These are phyloP conservation scores for Hassar affinis DNA, from an alignment of 2,113 vertebrate species.

Conservation along the genomic window DNA sequence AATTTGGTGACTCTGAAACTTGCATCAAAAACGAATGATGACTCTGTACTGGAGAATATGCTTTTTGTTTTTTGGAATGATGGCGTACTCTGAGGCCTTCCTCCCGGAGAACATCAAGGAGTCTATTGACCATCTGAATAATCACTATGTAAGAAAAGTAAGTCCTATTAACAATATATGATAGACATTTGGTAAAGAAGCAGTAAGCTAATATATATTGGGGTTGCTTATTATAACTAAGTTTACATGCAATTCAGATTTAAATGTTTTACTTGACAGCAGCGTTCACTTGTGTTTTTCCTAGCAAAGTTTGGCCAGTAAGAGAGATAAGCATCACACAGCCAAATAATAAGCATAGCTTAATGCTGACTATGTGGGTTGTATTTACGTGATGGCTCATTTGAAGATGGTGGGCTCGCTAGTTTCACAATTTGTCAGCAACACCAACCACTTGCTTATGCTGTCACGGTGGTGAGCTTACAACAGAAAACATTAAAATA, in stretches of 20 bases:
- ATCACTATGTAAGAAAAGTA: slow-evolving; percentile 39
- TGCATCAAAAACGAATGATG: slow-evolving; percentile 12
- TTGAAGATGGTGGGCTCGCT: background rate
- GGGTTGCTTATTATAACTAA: background rate
- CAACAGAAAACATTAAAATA: background rate
- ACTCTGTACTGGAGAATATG: slow-evolving; percentile 28
- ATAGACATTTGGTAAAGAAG: background rate
- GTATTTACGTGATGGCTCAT: background rate
- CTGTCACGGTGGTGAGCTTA: background rate
- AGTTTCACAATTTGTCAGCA: slow-evolving; percentile 26
- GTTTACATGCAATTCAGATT: background rate
- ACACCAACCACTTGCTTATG: background rate
- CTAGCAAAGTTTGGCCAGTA: background rate
- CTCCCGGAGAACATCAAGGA: slow-evolving; percentile 24
- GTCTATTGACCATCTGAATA: slow-evolving; percentile 31
- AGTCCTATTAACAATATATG: background rate
- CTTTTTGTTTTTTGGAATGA: slow-evolving; percentile 28
- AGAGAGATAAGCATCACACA: background rate
- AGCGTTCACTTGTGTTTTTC: background rate
- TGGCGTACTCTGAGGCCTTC: slow-evolving; percentile 12
- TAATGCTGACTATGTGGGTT: slow-evolving; percentile 24
- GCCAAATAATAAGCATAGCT: background rate
- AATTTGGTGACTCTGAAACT: slow-evolving; percentile 24
- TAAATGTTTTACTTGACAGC: background rate
- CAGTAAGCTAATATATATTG: background rate